Evolutionary conservation across 2,797 vertebrate species (phyloP).

Genomic region (Poecilia picta): DNA sequence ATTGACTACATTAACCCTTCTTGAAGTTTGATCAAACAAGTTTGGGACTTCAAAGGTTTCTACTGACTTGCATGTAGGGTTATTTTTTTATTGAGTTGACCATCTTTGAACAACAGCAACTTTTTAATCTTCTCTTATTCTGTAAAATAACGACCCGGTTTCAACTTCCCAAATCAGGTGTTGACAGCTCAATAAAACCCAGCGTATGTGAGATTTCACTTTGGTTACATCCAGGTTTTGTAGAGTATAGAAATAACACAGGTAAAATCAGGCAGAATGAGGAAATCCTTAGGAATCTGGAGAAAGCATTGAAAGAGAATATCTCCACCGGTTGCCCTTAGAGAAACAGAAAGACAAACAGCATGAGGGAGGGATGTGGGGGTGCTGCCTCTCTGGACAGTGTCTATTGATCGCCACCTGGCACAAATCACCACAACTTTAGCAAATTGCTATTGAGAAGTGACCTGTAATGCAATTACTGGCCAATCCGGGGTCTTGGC

Average conservation of each 20-base stretch:
- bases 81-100: neutral
- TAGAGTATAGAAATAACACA: slow-evolving; percentile 15
- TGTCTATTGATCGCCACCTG: slow-evolving; percentile 93
- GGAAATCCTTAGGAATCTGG: slow-evolving; percentile 20
- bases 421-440: slow-evolving; percentile 97
- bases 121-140: neutral
- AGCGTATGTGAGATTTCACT: neutral
- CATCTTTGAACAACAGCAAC: neutral
- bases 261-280: slow-evolving; percentile 26
- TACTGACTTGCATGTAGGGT: neutral
- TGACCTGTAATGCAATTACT: slow-evolving; percentile 99
- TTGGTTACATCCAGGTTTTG: neutral
- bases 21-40: neutral
- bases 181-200: neutral
- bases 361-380: slow-evolving; percentile 26
- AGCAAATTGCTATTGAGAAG: slow-evolving; percentile 99
- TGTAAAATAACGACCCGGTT: neutral
- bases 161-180: neutral
- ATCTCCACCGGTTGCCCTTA: slow-evolving; percentile 41
- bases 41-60: neutral
- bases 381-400: slow-evolving; percentile 86
- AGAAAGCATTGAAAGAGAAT: slow-evolving; percentile 39
- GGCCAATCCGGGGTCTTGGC: slow-evolving; percentile 90
- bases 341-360: slow-evolving; percentile 46
- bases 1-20: neutral